Base-by-base conservation (phyloP, 2,888 invertebrate species). In the Eristalis arbustorum region DNA sequence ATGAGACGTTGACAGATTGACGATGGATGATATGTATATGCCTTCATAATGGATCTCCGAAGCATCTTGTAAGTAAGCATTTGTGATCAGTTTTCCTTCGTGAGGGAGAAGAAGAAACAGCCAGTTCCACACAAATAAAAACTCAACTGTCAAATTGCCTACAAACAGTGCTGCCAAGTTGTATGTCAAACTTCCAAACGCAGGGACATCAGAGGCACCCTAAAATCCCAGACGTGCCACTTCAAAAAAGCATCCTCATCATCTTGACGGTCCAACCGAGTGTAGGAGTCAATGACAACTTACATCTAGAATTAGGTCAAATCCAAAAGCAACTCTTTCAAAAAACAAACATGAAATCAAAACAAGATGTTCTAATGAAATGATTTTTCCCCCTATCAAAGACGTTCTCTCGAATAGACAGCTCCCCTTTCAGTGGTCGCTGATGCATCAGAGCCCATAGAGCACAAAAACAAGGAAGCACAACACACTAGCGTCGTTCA, bases 401-500 rank as follows among this genome's bases (percentile, higher is more conserved):
- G 18, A 8, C 18, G 49, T 18, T n/a, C 49, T 6, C 8, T 10
- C 18, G 18, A 18, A 18, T 18, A 49, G 49, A 49, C 49, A 49
- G 59, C 23, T 25, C 25, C 59, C 59, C 59, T 25, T 28, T 59
- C 25, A 25, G 25, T 25, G 25, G 25, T 23, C 59, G 59, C 59
- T 25, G 25, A 59, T 59, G 18, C 63, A 84, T 72, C 63, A 59
- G 28, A 66, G 34, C n/a, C n/a, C 75, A 71, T 31, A 56, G 62
- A 57, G n/a, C 42, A 25, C 59, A 68, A 76, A 71, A 84, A 84
- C 72, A 84, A 84, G 80, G 80, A 84, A 84, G 80, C n/a, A 71
- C 28, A 73, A 68, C 82, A 59, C 63, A 61, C 25, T 59, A 67
- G 8, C 63, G 34, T 82, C 28, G 56, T 14, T 57, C 11, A 42